phyloP scores from a whole-genome alignment of 2,797 vertebrate species.

The Echeneis naucrates region DNA sequence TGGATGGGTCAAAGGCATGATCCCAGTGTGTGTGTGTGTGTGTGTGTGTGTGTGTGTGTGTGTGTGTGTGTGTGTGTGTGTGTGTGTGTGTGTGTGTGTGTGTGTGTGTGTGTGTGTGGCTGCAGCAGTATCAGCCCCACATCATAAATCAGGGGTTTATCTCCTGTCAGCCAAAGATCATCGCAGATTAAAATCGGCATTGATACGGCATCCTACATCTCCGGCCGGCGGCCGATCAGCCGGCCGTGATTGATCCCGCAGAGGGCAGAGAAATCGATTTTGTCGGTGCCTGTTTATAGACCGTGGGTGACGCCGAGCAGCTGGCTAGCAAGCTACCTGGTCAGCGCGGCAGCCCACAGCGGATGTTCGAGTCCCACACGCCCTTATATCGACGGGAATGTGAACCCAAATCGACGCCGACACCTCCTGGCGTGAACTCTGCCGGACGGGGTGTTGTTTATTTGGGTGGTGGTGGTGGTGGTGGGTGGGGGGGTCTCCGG shows the following conservation, averaged over 20 bases:
- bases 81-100: neutral
- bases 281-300: slow-evolving; percentile 35
- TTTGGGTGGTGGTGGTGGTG: no score
- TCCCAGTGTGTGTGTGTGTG: neutral
- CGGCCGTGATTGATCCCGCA: slow-evolving; percentile 33
- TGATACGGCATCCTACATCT: slow-evolving; percentile 29
- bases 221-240: slow-evolving; percentile 12
- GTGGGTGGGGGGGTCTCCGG: no score
- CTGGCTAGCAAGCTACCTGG: slow-evolving; percentile 54
- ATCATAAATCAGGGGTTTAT: slow-evolving; percentile 59
- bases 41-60: neutral
- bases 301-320: slow-evolving; percentile 48
- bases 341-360: slow-evolving; percentile 33
- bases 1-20: neutral
- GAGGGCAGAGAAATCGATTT: slow-evolving; percentile 43
- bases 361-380: slow-evolving; percentile 32
- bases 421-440: accelerated
- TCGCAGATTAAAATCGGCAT: slow-evolving; percentile 29
- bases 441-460: accelerated
- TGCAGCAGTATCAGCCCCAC: slow-evolving; percentile 6
- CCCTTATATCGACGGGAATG: neutral
- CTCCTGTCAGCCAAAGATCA: slow-evolving; percentile 34
- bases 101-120: neutral
- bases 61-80: neutral
- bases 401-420: accelerated